A percentile compares a stretch with the other conserved stretches of the same genome.
Conservation (phyloP, 2,113 vertebrate genomes). For the Paramisgurnus dabryanus region DNA sequence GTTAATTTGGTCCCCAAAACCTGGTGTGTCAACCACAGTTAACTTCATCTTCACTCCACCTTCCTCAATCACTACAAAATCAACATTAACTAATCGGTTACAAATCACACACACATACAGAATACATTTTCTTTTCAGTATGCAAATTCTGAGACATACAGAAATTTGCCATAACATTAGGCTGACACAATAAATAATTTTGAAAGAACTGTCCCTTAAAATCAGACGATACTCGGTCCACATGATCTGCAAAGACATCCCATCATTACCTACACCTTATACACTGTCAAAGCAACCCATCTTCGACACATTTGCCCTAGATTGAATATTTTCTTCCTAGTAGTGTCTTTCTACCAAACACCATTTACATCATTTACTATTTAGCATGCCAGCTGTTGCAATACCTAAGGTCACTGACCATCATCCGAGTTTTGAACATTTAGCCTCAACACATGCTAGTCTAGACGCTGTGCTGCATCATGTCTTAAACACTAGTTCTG, state of each 20-base stretch:
- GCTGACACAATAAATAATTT: no score
- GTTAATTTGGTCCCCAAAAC: conserved; percentile 97
- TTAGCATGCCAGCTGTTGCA: conserved; percentile 44
- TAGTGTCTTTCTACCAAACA: neutral
- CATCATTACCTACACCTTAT: neutral
- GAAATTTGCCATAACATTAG: no score
- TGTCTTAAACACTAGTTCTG: conserved; percentile 16
- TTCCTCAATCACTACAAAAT: conserved; percentile 89
- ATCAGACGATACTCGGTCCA: neutral
- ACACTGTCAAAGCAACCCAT: neutral
- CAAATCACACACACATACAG: neutral
- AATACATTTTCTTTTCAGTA: no score
- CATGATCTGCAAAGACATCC: neutral
- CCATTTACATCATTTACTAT: conserved; percentile 21
- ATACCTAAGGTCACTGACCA: conserved; percentile 19
- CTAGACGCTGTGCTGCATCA: neutral
- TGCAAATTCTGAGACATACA: no score
- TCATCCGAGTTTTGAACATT: neutral
- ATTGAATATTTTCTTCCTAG: conserved; percentile 6
- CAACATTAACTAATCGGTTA: conserved; percentile 15
- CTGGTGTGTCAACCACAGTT: conserved; percentile 93
- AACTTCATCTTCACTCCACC: conserved; percentile 98
- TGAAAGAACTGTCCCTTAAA: no score
- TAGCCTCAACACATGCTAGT: no score
- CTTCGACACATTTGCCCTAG: neutral